These are phyloP conservation scores for Andrena camellia DNA, from an alignment of 2,888 invertebrate genomes.

Conservation along the genomic window DNA sequence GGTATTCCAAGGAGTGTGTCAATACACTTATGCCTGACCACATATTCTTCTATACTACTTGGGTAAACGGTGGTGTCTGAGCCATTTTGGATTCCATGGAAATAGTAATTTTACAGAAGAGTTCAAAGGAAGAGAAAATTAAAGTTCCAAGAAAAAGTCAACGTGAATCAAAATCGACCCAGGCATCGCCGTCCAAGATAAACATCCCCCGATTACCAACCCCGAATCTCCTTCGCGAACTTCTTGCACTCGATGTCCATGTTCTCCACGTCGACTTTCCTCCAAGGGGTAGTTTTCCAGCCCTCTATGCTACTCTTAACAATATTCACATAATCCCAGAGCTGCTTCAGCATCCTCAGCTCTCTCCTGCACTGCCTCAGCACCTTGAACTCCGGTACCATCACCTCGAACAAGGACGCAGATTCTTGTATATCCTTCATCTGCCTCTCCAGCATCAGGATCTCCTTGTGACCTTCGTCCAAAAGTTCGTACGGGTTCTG, in stretches of 20 bases:
- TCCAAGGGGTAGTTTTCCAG: conserved; percentile 99
- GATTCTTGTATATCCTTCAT: conserved; percentile 95
- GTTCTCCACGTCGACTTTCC: conserved; percentile 98
- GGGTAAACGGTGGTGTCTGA: neutral
- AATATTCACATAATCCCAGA: conserved; percentile 97
- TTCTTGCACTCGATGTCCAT: conserved; percentile 99
- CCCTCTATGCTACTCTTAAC: conserved; percentile 96
- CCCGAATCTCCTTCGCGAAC: conserved; percentile 96
- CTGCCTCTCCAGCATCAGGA: conserved; percentile 92
- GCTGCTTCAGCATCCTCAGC: conserved; percentile 94
- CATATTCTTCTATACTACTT: neutral
- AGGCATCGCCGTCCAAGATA: neutral
- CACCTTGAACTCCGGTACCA: conserved; percentile 96
- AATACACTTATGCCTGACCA: neutral
- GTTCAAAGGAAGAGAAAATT: too few relatives aligned
- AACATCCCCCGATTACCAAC: conserved; percentile 72
- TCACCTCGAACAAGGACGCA: conserved; percentile 97
- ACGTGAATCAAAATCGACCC: neutral
- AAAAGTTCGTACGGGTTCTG: conserved; percentile 90
- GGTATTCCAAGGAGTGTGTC: conserved; percentile 70
- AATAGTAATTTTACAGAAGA: too few relatives aligned
- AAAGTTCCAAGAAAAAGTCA: neutral
- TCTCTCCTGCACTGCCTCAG: conserved; percentile 97
- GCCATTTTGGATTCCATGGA: neutral
- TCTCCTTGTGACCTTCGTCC: conserved; percentile 92